These are phyloP conservation scores for Equus przewalskii DNA, from an alignment of 2,113 vertebrate genomes.

Conservation along the genomic window DNA sequence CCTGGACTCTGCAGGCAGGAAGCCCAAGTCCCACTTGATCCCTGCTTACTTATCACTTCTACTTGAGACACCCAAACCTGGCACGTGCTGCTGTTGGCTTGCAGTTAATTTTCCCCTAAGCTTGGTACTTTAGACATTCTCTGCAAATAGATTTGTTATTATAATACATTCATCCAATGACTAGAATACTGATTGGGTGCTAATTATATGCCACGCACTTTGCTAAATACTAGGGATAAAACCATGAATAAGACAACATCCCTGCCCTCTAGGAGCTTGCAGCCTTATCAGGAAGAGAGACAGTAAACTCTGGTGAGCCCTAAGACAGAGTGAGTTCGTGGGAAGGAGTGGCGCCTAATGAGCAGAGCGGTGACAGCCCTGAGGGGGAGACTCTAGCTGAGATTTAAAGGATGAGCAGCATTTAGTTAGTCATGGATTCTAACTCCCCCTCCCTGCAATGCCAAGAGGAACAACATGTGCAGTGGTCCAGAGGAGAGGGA, in stretches of 20 bases:
- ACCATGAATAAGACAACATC: neutral
- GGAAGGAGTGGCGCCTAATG: neutral
- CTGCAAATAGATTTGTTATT: constrained; percentile 51
- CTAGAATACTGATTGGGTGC: constrained; percentile 44
- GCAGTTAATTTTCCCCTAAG: neutral
- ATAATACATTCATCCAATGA: constrained; percentile 1
- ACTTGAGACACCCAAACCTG: constrained; percentile 16
- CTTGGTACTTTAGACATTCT: neutral
- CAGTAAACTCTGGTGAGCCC: neutral
- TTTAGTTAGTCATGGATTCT: neutral
- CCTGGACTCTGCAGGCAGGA: constrained; percentile 46
- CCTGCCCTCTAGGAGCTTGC: neutral
- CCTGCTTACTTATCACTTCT: constrained; percentile 67
- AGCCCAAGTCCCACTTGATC: constrained; percentile 51
- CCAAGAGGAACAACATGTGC: neutral
- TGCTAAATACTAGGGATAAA: constrained; percentile 64
- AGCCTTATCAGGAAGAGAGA: neutral
- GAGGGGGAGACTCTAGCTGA: neutral
- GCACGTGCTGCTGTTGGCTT: neutral
- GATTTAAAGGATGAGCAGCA: neutral
- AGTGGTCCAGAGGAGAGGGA: neutral
- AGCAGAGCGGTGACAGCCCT: fast-evolving
- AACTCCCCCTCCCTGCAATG: neutral
- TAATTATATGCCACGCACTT: constrained; percentile 50
- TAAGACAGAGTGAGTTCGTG: neutral